Conservation (phyloP, 2,888 invertebrate species). For the Leucozona laternaria region DNA sequence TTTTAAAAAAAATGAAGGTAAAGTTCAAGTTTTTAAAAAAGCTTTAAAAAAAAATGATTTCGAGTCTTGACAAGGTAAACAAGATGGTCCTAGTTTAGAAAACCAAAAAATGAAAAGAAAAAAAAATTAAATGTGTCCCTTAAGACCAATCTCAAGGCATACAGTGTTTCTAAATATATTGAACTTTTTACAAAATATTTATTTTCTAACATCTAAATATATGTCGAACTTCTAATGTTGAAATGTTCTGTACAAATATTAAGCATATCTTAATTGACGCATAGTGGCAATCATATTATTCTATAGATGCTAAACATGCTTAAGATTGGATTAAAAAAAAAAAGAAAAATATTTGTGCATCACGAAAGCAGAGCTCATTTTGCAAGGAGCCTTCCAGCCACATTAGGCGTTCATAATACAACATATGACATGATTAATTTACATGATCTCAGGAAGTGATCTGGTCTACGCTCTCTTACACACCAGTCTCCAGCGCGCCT, state of each 20-base stretch:
- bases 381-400: constrained; percentile 67
- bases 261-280: not conserved
- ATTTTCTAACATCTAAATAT: too few species aligned
- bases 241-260: not conserved
- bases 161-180: too few species aligned
- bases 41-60: too few species aligned
- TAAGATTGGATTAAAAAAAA: not conserved
- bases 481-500: constrained; percentile 31
- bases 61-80: too few species aligned
- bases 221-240: not conserved
- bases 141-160: too few species aligned
- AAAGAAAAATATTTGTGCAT: constrained; percentile 24
- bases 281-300: constrained; percentile 17
- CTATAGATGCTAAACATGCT: constrained; percentile 29
- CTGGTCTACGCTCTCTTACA: constrained; percentile 43
- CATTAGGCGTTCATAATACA: constrained; percentile 74
- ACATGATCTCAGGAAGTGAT: constrained; percentile 76
- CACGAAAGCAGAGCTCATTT: constrained; percentile 41
- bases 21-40: too few species aligned
- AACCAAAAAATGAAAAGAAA: too few species aligned
- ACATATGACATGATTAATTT: constrained; percentile 76
- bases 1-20: too few species aligned
- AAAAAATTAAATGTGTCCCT: too few species aligned
- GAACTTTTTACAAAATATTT: too few species aligned
- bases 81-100: too few species aligned